Evolutionary conservation across 2,888 invertebrate genomes (phyloP), one percentile per base, ranked within the genome.

Genomic region (Sialis fuliginosa): DNA sequence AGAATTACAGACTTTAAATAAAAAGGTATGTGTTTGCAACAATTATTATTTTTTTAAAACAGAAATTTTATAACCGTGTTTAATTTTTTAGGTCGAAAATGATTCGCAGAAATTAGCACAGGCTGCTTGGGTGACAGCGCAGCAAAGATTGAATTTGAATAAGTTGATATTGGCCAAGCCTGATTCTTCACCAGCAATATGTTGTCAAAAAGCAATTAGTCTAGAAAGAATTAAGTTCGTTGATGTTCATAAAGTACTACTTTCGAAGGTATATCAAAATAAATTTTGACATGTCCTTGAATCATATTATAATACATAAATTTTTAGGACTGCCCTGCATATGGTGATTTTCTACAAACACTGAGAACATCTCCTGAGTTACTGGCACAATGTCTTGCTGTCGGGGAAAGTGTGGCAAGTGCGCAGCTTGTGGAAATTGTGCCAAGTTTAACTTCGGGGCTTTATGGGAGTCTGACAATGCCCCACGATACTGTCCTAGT

Each of bases 101-200:
- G 66, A 72, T 45, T 75, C 75, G 1, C 74, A 75, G 51, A 66
- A 70, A 49, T 63, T 81, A 42, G 72, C 75, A 31, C 80, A 86
- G 64, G 74, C 81, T 49, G 83, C 90, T 34, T 95, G 92, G 88
- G 77, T 91, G 50, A 84, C 86, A 51, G 79, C 85, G 4, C 87
- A 89, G 64, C 91, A 92, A 65, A 75, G 85, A 53, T 77, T 85
- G 52, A 86, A 85, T 62, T 69, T 88, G 31, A 81, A 85, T 53
- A 76, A 79, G 55, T 66, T 90, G 55, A 77, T 87, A 51, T 72
- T 82, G 39, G 75, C 86, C 42, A 71, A 80, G 52, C 77, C 81
- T 45, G 86, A 87, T 57, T 75, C 79, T 44, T 80, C 85, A 30
- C 83, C 88, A 2, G 74, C 82, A 13, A 72, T 76, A 30, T 87